Evolutionary conservation across 2,888 invertebrate genomes (phyloP), one percentile per base, ranked within the genome.

Genomic region (Notodonta ziczac): DNA sequence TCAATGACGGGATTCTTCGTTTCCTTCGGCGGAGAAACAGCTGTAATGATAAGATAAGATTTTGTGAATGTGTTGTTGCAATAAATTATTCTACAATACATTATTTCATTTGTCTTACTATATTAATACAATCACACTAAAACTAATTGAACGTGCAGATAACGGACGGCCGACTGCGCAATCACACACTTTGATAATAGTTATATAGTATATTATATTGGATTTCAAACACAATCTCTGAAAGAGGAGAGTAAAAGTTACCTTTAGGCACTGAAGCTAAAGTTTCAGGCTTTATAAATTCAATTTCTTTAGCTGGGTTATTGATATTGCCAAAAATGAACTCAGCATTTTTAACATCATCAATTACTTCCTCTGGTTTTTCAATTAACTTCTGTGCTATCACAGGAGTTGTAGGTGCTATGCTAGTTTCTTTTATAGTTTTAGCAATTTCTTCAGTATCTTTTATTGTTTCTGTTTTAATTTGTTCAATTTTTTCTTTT

Each of bases 1-100:
- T 91, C 88, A 48, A 89, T 88, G 1, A 87, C 81, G 61, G 86
- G 81, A 73, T 82, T 84, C 53, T 74, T 72, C 53, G 73, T 51
- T 56, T 66, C 63, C 42, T 63, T 62, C 57, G 67, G 51, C 52
- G 59, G 61, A 16, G 66, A 73, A 58, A 72, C 61, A 65, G 61
- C 78, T 78, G 74, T 55, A 82, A 60, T 56, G 7, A 14, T 40
- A 39, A 35, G 7, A 14, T 40, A 39, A 35, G 13, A 12, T 12
- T 24, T 59, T 55, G 39, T 44, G 44, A 13, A 10, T 44, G 12
- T 13, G 1, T 44, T 46, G n/a, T 46, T 50, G 9, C 50, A 50
- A 53, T 53, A 39, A 13, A 53, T 35, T 10, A n/a, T 53, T 35
- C 13, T 53, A 53, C 51, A 4, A 42, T 42, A 42, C 9, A 42